Evolutionary conservation across 2,888 invertebrate species (phyloP), one percentile per base, ranked within the genome.

Genomic region (Apotomis betuletana): DNA sequence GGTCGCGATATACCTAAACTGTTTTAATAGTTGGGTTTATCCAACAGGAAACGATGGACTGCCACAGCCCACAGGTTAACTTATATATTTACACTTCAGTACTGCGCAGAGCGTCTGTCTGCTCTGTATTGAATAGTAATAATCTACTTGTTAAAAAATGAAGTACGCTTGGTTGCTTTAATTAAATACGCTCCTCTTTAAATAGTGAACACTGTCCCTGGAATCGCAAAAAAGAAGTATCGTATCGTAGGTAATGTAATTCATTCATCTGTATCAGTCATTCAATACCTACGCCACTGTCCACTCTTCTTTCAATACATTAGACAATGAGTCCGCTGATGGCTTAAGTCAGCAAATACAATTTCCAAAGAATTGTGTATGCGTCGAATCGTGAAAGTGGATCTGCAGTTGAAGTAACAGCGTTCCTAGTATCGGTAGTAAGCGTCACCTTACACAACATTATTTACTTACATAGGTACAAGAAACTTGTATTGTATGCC

Each of bases 341-440:
- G n/a, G n/a, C 46, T 54, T 46, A 41, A 6, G 58, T 71, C 57
- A 60, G 60, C 58, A 41, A 41, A 41, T 41, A 41, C 13, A 69
- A 60, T 61, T 65, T 70, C 58, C 63, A 58, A 72, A 72, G 67
- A 72, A 72, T 58, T 70, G 13, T 74, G 73, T 75, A 67, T 62
- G 58, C 67, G 67, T 70, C 63, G 74, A 73, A 77, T 77, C 76
- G 80, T 80, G 85, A 81, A 85, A 84, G 79, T 78, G 74, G 79
- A 85, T 80, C 78, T 75, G 75, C 76, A 74, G 77, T 76, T 82
- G 77, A 74, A 75, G 77, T 83, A 82, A 80, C 81, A 73, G 71
- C 63, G 75, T 87, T 87, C 88, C 81, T 76, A 74, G 83, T 84
- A 87, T 79, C 77, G 80, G 76, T 77, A 76, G 77, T 77, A 76